Conservation (phyloP, 2,888 invertebrate species). For the Ganaspis brasiliensis region DNA sequence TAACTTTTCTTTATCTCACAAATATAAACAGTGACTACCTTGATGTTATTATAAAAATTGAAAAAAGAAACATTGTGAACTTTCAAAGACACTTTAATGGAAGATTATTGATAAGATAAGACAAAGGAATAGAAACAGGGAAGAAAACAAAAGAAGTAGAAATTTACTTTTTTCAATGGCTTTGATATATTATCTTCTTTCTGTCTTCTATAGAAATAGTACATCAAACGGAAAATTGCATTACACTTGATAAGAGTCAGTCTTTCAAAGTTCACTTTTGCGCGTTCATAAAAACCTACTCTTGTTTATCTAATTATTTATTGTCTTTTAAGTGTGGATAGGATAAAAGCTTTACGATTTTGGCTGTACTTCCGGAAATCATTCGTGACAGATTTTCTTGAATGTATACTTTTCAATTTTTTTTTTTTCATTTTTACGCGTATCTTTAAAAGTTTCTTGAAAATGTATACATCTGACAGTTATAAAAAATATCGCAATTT, state of each 20-base stretch:
- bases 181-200: neutral
- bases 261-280: neutral
- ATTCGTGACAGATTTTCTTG: too few relatives aligned
- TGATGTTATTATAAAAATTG: neutral
- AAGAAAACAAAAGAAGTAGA: conserved; percentile 17
- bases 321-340: neutral
- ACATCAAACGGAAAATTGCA: conserved; percentile 10
- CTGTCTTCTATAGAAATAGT: neutral
- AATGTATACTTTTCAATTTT: too few relatives aligned
- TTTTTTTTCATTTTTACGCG: too few relatives aligned
- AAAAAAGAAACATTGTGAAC: conserved; percentile 7
- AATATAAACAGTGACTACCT: too few relatives aligned
- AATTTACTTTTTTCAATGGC: conserved; percentile 10
- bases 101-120: conserved; percentile 14
- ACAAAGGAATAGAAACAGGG: conserved; percentile 8
- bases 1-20: too few relatives aligned
- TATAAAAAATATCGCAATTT: too few relatives aligned
- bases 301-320: neutral
- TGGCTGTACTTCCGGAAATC: too few relatives aligned
- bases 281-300: neutral
- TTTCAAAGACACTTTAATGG: conserved; percentile 5
- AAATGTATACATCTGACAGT: too few relatives aligned
- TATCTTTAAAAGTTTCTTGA: too few relatives aligned
- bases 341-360: too few relatives aligned
- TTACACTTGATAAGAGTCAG: neutral